Percentiles rank a stretch among this genome's conserved stretches.
Evolutionary conservation across 2,797 vertebrate genomes (phyloP).

Genomic region (Caiman crocodilus): DNA sequence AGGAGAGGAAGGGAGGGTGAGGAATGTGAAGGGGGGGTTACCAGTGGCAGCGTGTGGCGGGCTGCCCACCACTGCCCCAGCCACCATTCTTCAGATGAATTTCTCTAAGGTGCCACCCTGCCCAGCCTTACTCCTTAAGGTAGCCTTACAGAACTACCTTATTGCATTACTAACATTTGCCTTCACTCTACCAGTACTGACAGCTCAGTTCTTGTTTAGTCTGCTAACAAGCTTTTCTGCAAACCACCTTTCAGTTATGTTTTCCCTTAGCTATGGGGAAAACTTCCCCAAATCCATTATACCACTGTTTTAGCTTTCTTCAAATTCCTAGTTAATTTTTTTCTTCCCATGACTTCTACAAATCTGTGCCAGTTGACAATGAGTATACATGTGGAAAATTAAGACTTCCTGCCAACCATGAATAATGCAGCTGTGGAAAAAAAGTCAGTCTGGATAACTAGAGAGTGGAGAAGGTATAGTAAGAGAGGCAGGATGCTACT

Average conservation of each 20-base stretch:
- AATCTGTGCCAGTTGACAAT: neutral
- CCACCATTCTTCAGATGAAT: too few species aligned
- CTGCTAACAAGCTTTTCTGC: neutral
- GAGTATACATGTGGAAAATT: neutral
- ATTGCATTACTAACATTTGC: neutral
- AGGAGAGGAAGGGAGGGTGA: too few species aligned
- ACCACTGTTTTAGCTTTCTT: neutral
- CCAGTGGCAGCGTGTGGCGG: too few species aligned
- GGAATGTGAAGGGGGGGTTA: too few species aligned
- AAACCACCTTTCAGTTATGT: neutral
- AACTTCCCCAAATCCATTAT: neutral
- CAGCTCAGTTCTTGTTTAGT: neutral
- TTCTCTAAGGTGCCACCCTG: neutral
- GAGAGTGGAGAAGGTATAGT: neutral
- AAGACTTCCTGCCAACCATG: neutral
- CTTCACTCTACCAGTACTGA: neutral
- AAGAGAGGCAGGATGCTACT: neutral
- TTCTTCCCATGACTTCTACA: neutral
- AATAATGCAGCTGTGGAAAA: rapidly evolving
- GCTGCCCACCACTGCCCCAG: too few species aligned
- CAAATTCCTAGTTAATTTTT: neutral
- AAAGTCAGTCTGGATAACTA: neutral
- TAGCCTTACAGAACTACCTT: neutral
- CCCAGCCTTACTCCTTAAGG: neutral
- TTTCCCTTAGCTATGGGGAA: neutral